These are phyloP conservation scores for Physocephala rufipes DNA, from an alignment of 2,888 invertebrate genomes.

Conservation along the genomic window DNA sequence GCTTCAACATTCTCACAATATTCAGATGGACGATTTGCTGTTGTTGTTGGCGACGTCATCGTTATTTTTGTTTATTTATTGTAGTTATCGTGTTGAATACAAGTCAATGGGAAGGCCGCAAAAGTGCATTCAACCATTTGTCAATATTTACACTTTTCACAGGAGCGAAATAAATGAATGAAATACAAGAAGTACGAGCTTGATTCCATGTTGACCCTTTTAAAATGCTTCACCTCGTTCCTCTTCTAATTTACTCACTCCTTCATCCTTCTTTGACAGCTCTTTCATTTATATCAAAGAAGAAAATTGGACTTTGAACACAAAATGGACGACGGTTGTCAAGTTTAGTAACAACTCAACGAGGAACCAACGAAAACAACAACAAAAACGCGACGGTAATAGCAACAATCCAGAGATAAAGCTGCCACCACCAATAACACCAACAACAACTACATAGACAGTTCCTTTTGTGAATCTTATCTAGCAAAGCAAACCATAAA, in stretches of 20 bases:
- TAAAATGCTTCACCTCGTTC: neutral
- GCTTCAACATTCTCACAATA: no score
- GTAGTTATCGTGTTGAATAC: no score
- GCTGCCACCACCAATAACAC: no score
- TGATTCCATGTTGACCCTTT: neutral
- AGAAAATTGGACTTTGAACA: neutral
- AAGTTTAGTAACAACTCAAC: neutral
- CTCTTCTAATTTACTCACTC: neutral
- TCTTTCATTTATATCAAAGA: neutral
- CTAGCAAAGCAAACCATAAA: constrained; percentile 28
- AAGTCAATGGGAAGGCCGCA: constrained; percentile 15
- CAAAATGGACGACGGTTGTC: neutral
- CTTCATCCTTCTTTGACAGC: neutral
- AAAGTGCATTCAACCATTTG: constrained; percentile 33
- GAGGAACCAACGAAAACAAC: neutral
- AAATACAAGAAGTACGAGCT: no score
- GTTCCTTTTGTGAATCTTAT: neutral
- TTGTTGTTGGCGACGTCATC: no score
- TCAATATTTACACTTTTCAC: constrained; percentile 31
- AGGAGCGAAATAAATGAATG: neutral
- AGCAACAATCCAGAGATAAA: neutral
- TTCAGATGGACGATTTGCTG: no score
- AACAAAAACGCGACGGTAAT: neutral
- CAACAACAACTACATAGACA: constrained; percentile 6
- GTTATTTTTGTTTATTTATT: no score